Evolutionary conservation across 2,797 vertebrate genomes (phyloP), one percentile per base, ranked within the genome.

Genomic region (Erethizon dorsatum): DNA sequence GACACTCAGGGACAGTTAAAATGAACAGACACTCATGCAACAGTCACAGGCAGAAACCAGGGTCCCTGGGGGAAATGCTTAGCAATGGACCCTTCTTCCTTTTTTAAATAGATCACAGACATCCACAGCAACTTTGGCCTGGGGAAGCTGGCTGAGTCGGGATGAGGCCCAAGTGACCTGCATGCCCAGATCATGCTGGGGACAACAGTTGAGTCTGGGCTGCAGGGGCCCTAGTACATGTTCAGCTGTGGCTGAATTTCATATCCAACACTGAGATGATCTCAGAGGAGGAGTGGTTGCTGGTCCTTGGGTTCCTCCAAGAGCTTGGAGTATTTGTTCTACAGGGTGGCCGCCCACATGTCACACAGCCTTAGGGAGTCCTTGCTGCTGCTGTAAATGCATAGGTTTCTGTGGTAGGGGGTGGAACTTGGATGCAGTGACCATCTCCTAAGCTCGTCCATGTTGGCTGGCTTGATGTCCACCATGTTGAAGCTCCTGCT

Each of bases 191-290:
- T n/a, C 65, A n/a, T 33, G 5, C 63, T 33, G 13, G 63, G 13
- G 63, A 14, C 31, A 65, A 33, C 28, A 65, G 26, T 26, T 65
- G 31, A 65, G 63, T 5, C 33, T 3, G 0, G 33, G 33, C 15
- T 33, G 14, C 33, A 67, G 33, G 33, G 65, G 5, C 33, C 65
- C 15, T 67, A 67, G 15, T n/a, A n/a, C 65, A 37, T 37, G n/a
- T 37, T 7, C 99, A 99, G 0, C 99, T 99, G 99, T 99, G 99
- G 98, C 99, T 99, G 98, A 99, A 99, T 98, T 99, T 99, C 96
- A 99, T 99, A n/a, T 99, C 99, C 0, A 99, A 99, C 98, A 99
- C 99, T 0, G 99, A 99, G 95, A 99, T 99, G 97, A 99, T 99
- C 98, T 99, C 99, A 0, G 99, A 99, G 99, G 99, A 99, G 98